phyloP scores from a whole-genome alignment of 2,888 invertebrate genomes.

The Parelbella ahira region DNA sequence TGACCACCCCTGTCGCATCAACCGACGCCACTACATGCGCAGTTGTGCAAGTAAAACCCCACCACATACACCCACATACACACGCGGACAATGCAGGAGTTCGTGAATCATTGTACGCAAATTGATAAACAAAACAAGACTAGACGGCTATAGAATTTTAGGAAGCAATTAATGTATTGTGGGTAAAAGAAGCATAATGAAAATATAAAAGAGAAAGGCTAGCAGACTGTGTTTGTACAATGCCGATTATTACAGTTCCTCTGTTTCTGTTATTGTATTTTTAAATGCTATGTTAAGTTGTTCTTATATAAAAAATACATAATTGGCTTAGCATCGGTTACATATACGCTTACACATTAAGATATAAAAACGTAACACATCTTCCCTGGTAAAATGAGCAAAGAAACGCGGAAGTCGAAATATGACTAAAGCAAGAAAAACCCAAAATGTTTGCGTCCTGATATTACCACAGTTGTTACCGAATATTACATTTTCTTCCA shows the following conservation, averaged over 20 bases:
- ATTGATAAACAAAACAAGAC: constrained; percentile 39
- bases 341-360: too few relatives aligned
- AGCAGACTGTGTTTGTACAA: neutral
- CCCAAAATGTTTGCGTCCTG: too few relatives aligned
- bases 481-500: too few relatives aligned
- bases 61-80: constrained; percentile 37
- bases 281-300: too few relatives aligned
- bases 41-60: constrained; percentile 45
- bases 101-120: constrained; percentile 39
- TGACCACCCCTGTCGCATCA: constrained; percentile 40
- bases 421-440: too few relatives aligned
- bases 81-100: constrained; percentile 40
- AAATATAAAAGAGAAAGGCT: constrained; percentile 16
- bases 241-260: neutral
- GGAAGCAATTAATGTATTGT: constrained; percentile 17
- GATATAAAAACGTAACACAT: too few relatives aligned
- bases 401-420: too few relatives aligned
- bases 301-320: too few relatives aligned
- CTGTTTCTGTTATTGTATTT: too few relatives aligned
- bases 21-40: constrained; percentile 46
- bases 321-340: too few relatives aligned
- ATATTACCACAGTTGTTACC: too few relatives aligned
- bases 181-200: neutral
- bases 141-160: constrained; percentile 30
- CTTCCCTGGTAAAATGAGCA: too few relatives aligned